Base-by-base conservation (phyloP, 2,888 invertebrate genomes). In the Brachypalpus laphriformis region DNA sequence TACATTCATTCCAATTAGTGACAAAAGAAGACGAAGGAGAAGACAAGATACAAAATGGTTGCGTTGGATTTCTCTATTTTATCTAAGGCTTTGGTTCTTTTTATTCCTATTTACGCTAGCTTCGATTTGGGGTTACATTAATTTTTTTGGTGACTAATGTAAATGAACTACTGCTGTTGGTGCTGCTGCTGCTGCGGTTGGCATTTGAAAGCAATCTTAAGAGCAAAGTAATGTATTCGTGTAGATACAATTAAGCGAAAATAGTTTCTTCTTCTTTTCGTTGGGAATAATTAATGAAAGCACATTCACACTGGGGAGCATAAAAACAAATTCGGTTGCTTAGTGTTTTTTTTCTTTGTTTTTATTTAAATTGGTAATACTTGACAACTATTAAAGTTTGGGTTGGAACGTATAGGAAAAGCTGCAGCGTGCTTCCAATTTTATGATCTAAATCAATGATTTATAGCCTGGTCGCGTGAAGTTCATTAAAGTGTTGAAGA, bases 1-100 rank as follows among this genome's bases (percentile, higher is more conserved):
- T 66, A 80, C 80, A 80, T 80, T 51, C 65, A 80, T 80, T 80
- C 80, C 72, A 80, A 80, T 80, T 80, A 80, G 80, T 51, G 80
- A 80, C 80, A 80, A 80, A 65, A 72, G 80, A 66, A 25, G 71
- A 49, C 47, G 47, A 42, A 37, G 47, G 16, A 20, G 28, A 14
- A 47, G 49, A 45, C 45, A 28, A 34, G 34, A 34, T 18, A 20
- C 18, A 31, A 54, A 40, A n/a, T 11, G 34, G n/a, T 42, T 56
- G 9, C 11, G 34, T n/a, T 72, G n/a, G 61, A 59, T 59, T 68
- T 68, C 59, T 59, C 76, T 76, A 68, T 65, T n/a, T 57, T 75
- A n/a, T 56, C n/a, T 18, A 6, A 6, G 11, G 31, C 20, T 22
- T 51, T 34, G 18, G n/a, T 59, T 56, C 28, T 51, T 57, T 31